Base-by-base conservation (phyloP, 2,888 invertebrate genomes). In the Drymonia ruficornis region DNA sequence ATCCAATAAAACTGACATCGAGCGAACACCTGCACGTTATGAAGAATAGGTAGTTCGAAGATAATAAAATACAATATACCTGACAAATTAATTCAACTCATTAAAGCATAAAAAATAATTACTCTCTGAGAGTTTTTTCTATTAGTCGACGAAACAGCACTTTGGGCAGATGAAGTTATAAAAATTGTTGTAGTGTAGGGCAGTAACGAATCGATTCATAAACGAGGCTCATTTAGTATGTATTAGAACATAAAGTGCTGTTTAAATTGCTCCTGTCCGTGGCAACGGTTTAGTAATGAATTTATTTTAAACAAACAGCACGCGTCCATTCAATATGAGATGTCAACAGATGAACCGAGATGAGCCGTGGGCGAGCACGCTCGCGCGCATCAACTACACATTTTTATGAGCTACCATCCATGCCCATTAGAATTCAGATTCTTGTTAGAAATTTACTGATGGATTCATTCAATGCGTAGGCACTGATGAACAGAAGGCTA, bases 271-370 rank as follows among this genome's bases (percentile, higher is more conserved):
- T 60, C 63, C 63, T 59, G 67, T 59, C 55, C 51, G 43, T 50
- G 47, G 49, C 54, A 61, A 58, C 51, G 50, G 60, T 62, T 69
- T 63, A 69, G 64, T 70, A 70, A 71, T 70, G 67, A 72, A 70
- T 74, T 72, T 77, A 70, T 81, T 73, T 74, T 63, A 84, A 86
- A 84, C 83, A 83, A 87, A 86, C 81, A 81, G 76, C 81, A 80
- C 82, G 78, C 79, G 83, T 78, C 76, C 80, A 76, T 81, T 81
- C 75, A 77, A 84, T 83, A 81, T 72, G 74, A 82, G 75, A 84
- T 85, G 86, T 88, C 87, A 87, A 84, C 90, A 86, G 83, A 80
- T 83, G 74, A 73, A 79, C 65, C 71, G 67, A 72, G 67, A 72
- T 59, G 63, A 53, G 60, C 65, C 65, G 74, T 83, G 80, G 85